A percentile compares a stretch with the other conserved stretches of the same genome.
Conservation (phyloP, 2,888 invertebrate genomes). For the Dilophus febrilis region DNA sequence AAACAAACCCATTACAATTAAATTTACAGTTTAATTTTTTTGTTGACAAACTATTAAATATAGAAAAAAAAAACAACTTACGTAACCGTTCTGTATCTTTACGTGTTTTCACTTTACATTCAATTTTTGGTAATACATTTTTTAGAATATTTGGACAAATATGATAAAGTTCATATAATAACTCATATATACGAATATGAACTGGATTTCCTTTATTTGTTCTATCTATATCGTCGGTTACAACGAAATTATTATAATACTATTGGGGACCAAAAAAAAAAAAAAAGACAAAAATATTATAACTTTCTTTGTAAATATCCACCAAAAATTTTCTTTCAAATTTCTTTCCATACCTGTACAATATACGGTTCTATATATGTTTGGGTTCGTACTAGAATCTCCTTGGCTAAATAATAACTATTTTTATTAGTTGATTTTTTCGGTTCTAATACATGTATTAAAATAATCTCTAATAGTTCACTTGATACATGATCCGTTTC, state of each 20-base stretch:
- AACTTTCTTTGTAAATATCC: slow-evolving; percentile 3
- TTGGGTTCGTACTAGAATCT: slow-evolving; percentile 77
- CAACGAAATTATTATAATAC: slow-evolving; percentile 92
- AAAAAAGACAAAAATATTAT: too few relatives aligned
- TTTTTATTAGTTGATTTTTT: slow-evolving; percentile 77
- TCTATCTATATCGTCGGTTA: slow-evolving; percentile 85
- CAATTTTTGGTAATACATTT: slow-evolving; percentile 83
- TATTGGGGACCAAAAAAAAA: slow-evolving; percentile 26
- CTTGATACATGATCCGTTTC: slow-evolving; percentile 92
- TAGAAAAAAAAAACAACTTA: too few relatives aligned
- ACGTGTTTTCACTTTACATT: slow-evolving; percentile 86
- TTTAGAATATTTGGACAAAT: slow-evolving; percentile 76
- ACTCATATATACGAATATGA: slow-evolving; percentile 76
- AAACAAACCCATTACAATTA: too few relatives aligned
- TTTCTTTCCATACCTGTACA: slow-evolving; percentile 47
- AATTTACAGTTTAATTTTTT: too few relatives aligned
- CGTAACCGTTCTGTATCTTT: slow-evolving; percentile 73
- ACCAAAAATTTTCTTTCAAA: too few relatives aligned
- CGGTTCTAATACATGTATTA: slow-evolving; percentile 89
- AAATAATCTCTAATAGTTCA: slow-evolving; percentile 82
- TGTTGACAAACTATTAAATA: too few relatives aligned
- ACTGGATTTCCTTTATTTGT: slow-evolving; percentile 66
- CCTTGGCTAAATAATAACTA: slow-evolving; percentile 79
- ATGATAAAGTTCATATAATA: slow-evolving; percentile 89
- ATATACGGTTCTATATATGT: slow-evolving; percentile 89